These are phyloP conservation scores for Luperina testacea DNA, from an alignment of 2,888 invertebrate genomes.

Conservation along the genomic window DNA sequence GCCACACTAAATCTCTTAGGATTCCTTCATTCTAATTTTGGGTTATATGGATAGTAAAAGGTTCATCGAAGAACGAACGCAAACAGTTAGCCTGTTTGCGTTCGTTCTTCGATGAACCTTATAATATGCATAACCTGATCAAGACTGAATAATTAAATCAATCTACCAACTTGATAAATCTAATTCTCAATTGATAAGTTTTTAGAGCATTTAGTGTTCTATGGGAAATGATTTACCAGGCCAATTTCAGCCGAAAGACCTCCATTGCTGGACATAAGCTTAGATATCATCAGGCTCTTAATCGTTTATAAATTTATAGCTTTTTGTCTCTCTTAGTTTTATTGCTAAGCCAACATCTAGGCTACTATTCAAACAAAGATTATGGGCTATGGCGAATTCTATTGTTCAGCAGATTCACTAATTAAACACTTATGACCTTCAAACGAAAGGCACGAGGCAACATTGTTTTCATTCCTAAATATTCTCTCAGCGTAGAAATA, in stretches of 20 bases:
- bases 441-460: constrained; percentile 36
- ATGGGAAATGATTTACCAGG: neutral
- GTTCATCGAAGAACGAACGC: neutral
- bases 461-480: constrained; percentile 19
- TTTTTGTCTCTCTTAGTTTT: constrained; percentile 1
- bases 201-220: neutral
- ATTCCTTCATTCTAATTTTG: neutral
- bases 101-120: no score
- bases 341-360: neutral
- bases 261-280: neutral
- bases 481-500: constrained; percentile 8
- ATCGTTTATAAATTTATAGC: neutral
- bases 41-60: neutral
- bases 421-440: constrained; percentile 33
- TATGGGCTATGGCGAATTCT: constrained; percentile 8
- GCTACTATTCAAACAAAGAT: neutral
- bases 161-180: neutral
- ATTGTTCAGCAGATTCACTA: constrained; percentile 19
- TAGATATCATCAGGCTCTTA: neutral
- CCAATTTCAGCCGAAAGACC: no score
- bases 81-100: no score
- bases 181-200: constrained; percentile 1
- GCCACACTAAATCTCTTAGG: neutral
- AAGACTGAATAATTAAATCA: neutral
- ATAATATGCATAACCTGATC: neutral